A percentile compares a stretch with the other conserved stretches of the same genome.
Conservation (phyloP, 1,140 invertebrate genomes). For the Pogonomyrmex barbatus region DNA sequence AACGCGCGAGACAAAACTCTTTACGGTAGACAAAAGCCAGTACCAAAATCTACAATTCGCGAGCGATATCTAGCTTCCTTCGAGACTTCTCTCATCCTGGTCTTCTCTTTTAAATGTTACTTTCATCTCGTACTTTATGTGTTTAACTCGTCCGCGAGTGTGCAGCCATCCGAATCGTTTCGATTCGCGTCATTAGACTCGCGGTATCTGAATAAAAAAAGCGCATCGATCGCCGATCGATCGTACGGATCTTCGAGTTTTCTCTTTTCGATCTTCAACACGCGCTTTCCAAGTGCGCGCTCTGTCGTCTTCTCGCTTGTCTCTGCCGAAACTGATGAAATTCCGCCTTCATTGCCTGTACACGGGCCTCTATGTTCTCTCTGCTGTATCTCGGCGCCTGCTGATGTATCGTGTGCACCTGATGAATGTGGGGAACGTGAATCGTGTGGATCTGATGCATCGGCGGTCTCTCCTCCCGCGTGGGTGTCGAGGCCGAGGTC, state of each 20-base stretch:
- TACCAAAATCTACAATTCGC: slow-evolving; percentile 36
- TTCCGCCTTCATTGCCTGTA: slow-evolving; percentile 97
- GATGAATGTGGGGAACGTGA: slow-evolving; percentile 81
- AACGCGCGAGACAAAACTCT: not conserved
- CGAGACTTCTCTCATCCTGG: not conserved
- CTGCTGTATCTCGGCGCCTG: slow-evolving; percentile 82
- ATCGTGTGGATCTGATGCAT: slow-evolving; percentile 82
- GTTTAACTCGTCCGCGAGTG: slow-evolving; percentile 62
- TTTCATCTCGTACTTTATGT: not conserved
- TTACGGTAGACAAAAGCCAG: slow-evolving; percentile 46
- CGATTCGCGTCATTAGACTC: not conserved
- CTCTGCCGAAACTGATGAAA: slow-evolving; percentile 96
- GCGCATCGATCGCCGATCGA: not conserved
- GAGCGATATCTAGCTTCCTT: slow-evolving; percentile 5
- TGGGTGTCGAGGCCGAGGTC: slow-evolving; percentile 88
- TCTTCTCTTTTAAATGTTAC: not conserved
- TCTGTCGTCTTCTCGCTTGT: slow-evolving; percentile 91
- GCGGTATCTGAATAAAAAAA: not conserved
- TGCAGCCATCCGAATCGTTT: slow-evolving; percentile 21
- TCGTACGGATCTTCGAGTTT: not conserved
- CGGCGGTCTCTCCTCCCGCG: slow-evolving; percentile 86
- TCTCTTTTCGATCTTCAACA: slow-evolving; percentile 85
- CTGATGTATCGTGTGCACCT: slow-evolving; percentile 84
- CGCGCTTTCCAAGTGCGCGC: slow-evolving; percentile 91
- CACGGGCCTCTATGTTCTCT: slow-evolving; percentile 95